phyloP scores from a whole-genome alignment of 2,113 vertebrate species.

The Plestiodon gilberti region DNA sequence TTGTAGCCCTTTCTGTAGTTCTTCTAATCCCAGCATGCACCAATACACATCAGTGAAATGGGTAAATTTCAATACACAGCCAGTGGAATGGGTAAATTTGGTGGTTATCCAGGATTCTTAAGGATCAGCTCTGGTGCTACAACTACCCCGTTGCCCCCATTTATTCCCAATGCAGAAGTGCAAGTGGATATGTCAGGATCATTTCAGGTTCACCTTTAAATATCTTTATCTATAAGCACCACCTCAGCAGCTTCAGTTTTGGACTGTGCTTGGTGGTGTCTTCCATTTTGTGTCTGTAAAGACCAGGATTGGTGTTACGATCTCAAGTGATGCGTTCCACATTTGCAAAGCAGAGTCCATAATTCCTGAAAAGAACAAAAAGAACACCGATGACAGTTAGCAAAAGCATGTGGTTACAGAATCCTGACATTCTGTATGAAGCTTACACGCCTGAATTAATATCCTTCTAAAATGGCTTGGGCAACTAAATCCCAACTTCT shows the following conservation, averaged over 20 bases:
- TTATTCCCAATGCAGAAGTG: neutral
- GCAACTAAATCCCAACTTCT: neutral
- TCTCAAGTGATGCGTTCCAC: neutral
- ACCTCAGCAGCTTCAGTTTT: neutral
- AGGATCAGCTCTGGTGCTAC: neutral
- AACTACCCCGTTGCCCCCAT: too few species aligned
- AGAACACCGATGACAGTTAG: neutral
- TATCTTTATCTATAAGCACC: neutral
- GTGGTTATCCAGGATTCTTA: neutral
- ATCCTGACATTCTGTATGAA: neutral
- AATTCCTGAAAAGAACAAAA: neutral
- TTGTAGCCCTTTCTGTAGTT: neutral
- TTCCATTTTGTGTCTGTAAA: neutral
- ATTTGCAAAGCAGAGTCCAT: neutral
- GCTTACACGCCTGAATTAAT: neutral
- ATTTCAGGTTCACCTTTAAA: neutral
- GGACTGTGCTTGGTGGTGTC: neutral
- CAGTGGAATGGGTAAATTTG: neutral
- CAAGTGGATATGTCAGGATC: neutral
- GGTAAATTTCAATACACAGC: too few species aligned
- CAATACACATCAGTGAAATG: slow-evolving; percentile 35
- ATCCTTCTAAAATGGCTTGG: neutral
- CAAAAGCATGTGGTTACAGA: neutral
- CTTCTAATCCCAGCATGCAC: slow-evolving; percentile 39
- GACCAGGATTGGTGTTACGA: neutral